Conservation (phyloP, 1,140 invertebrate genomes). For the Melipona quadrifasciata region DNA sequence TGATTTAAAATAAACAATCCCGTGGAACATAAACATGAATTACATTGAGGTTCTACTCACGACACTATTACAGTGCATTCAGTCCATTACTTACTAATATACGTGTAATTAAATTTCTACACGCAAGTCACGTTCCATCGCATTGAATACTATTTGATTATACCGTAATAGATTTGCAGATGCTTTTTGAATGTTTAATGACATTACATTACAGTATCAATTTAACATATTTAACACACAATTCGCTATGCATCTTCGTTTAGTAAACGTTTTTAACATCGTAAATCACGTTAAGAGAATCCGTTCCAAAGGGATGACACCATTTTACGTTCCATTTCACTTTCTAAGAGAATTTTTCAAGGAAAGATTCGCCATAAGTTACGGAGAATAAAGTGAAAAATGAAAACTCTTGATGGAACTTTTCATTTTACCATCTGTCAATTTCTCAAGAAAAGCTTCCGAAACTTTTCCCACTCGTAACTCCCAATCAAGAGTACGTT, state of each 20-base stretch:
- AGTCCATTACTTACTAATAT: slow-evolving; percentile 22
- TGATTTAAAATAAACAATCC: neutral
- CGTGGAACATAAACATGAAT: neutral
- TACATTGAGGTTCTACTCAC: slow-evolving; percentile 1
- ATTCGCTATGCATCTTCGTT: too few relatives aligned
- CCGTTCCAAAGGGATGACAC: neutral
- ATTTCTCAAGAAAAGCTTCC: neutral
- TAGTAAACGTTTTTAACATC: neutral
- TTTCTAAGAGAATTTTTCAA: neutral
- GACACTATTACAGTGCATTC: slow-evolving; percentile 23
- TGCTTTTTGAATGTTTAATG: neutral
- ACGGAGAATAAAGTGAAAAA: neutral
- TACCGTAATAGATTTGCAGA: neutral
- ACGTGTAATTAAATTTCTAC: neutral
- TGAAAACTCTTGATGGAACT: neutral
- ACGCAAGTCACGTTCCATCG: slow-evolving; percentile 16
- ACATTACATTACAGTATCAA: neutral
- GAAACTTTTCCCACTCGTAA: neutral
- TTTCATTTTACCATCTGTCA: neutral
- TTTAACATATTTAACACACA: neutral
- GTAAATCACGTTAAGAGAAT: neutral
- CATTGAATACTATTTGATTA: slow-evolving; percentile 34
- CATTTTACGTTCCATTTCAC: neutral
- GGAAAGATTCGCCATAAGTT: too few relatives aligned
- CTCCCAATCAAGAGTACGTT: neutral